Conservation (phyloP, 2,113 vertebrate genomes). For the Siniperca knerii region DNA sequence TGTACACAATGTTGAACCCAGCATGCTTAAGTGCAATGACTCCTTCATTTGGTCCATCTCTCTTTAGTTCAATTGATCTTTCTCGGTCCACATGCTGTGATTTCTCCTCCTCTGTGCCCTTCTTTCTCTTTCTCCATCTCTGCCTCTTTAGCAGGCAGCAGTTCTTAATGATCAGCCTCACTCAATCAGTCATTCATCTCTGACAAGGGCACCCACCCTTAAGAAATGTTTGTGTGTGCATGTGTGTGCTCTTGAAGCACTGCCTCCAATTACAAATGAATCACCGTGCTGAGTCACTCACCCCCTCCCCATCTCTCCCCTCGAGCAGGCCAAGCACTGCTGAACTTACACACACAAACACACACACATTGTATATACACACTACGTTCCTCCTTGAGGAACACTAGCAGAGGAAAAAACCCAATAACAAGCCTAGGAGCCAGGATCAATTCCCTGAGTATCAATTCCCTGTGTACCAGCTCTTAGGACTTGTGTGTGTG, state of each 20-base stretch:
- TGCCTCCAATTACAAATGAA: conserved; percentile 75
- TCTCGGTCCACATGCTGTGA: conserved; percentile 18
- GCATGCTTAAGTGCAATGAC: not conserved
- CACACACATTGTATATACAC: conserved; percentile 30
- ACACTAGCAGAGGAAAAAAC: conserved; percentile 52
- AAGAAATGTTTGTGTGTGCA: conserved; percentile 39
- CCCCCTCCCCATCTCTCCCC: conserved; percentile 37
- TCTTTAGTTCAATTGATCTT: conserved; percentile 25
- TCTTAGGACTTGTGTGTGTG: conserved; percentile 3
- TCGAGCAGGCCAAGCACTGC: conserved; percentile 35
- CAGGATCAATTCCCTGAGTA: conserved; percentile 45
- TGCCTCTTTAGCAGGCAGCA: conserved; percentile 46
- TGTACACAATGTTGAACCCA: not conserved
- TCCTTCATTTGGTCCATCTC: conserved; percentile 20
- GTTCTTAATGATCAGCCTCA: conserved; percentile 50
- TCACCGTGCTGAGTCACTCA: conserved; percentile 78
- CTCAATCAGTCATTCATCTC: conserved; percentile 65
- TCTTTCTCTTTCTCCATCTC: conserved; percentile 31
- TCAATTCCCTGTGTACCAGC: conserved; percentile 37
- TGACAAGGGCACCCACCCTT: conserved; percentile 63
- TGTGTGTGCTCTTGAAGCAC: conserved; percentile 59
- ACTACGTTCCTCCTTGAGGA: conserved; percentile 46
- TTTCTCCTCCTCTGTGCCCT: conserved; percentile 15
- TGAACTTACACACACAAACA: conserved; percentile 36
- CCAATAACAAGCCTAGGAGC: conserved; percentile 46